Percentiles rank a stretch among this genome's conserved stretches.
These are phyloP conservation scores for Xenus cinereus DNA, from an alignment of 2,113 vertebrate species.

Conservation along the genomic window DNA sequence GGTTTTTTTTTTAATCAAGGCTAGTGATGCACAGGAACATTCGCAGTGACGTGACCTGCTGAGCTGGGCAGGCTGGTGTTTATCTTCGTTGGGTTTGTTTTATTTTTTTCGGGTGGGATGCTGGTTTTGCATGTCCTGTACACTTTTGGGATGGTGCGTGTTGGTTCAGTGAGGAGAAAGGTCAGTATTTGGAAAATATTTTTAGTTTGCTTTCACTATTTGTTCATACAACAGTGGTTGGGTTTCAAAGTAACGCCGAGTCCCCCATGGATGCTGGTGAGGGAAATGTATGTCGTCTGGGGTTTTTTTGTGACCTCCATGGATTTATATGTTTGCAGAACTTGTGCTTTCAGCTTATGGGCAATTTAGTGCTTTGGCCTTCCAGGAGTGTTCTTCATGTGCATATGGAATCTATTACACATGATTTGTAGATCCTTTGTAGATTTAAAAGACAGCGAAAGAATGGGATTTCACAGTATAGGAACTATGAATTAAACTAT, in stretches of 20 bases:
- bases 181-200: not conserved
- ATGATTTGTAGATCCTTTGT: not conserved
- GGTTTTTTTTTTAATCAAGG: not conserved
- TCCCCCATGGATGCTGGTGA: not conserved
- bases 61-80: not conserved
- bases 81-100: not conserved
- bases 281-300: not conserved
- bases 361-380: not conserved
- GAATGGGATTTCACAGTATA: not conserved
- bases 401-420: not conserved
- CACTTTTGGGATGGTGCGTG: not conserved
- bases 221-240: not conserved
- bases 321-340: not conserved
- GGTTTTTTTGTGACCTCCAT: not conserved
- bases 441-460: not conserved
- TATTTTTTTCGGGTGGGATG: not conserved
- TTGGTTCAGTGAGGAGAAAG: not conserved
- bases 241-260: not conserved
- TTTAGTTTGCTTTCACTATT: not conserved
- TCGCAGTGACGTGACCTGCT: not conserved
- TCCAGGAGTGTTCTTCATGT: not conserved
- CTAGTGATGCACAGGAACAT: not conserved
- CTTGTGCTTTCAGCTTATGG: not conserved
- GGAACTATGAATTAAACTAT: not conserved
- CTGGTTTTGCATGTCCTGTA: not conserved